Base-by-base conservation (phyloP, 2,113 vertebrate genomes). In the Euleptes europaea region DNA sequence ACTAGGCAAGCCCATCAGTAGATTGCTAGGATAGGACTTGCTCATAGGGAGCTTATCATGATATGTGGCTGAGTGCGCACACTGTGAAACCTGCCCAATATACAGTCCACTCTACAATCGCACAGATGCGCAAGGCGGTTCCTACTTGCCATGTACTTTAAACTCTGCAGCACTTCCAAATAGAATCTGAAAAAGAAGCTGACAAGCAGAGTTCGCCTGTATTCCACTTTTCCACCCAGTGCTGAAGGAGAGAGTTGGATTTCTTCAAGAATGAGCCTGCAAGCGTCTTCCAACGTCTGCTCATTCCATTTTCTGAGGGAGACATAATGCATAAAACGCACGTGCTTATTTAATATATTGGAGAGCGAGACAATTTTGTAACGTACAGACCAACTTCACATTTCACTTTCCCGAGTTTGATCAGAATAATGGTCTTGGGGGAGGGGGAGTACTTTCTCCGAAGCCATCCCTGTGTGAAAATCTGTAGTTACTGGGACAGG, bases 151-250 rank as follows among this genome's bases (percentile, higher is more conserved):
- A 86, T 90, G 47, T 88, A 92, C 85, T 86, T 92, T 86, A 98
- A 94, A 76, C 89, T 87, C 80, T 95, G 95, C 71, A 95, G 93
- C 60, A 97, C 92, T 83, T 97, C 92, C 90, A 98, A 94, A 93
- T 97, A 94, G 92, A 99, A 98, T 84, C 95, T 97, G 94, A 98
- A 98, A 89, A 98, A 94, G 91, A 99, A 96, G 92, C 96, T 97
- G 92, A 98, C 89, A 28, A 97, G 94, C 81, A 98, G 91, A 17
- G 96, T 96, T 86, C 95, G 96, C 57, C 95, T 96, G 63, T 97
- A 98, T 77, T 97, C 94, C 54, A 97, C 97, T 89, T 95, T 97
- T 35, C 97, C 97, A 1, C 97, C 97, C 0, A 94, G 92, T 74
- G 96, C 95, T 0, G 96, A 95, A 0, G 94, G 93, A 14, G 93